These are phyloP conservation scores for Girardinus metallicus DNA, from an alignment of 2,797 vertebrate species.

Conservation along the genomic window DNA sequence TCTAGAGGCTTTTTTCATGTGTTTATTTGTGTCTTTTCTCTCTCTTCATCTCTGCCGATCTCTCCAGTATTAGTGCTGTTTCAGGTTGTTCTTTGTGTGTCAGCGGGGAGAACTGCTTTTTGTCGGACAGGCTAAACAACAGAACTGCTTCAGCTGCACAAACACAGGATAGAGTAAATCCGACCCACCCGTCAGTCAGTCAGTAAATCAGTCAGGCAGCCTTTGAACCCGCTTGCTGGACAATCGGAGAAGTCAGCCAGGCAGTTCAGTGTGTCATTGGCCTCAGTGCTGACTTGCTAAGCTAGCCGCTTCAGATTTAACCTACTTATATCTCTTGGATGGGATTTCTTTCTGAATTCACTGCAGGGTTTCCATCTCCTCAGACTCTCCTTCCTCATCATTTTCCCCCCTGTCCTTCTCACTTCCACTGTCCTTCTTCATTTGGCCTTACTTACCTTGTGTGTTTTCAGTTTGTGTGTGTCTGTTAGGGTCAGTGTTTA, in stretches of 20 bases:
- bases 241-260: constrained; percentile 67
- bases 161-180: constrained; percentile 73
- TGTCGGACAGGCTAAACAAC: constrained; percentile 72
- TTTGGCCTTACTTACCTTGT: constrained; percentile 57
- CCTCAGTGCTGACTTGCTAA: constrained; percentile 73
- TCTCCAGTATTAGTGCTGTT: constrained; percentile 74
- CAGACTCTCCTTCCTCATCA: background rate
- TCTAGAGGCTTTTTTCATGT: constrained; percentile 47
- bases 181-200: constrained; percentile 56
- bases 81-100: constrained; percentile 78
- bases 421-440: constrained; percentile 35
- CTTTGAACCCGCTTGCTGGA: constrained; percentile 66
- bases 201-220: constrained; percentile 69
- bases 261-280: constrained; percentile 67
- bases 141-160: constrained; percentile 80
- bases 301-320: constrained; percentile 67
- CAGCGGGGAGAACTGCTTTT: constrained; percentile 59
- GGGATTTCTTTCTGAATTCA: constrained; percentile 42
- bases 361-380: constrained; percentile 38
- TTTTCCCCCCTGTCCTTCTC: constrained; percentile 14
- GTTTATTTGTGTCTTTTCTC: constrained; percentile 34
- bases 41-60: constrained; percentile 35
- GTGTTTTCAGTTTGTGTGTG: constrained; percentile 34
- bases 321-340: constrained; percentile 57
- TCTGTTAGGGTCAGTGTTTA: constrained; percentile 64